Evolutionary conservation across 1,140 invertebrate genomes (phyloP), one percentile per base, ranked within the genome.

Genomic region (Brachionus plicatilis): DNA sequence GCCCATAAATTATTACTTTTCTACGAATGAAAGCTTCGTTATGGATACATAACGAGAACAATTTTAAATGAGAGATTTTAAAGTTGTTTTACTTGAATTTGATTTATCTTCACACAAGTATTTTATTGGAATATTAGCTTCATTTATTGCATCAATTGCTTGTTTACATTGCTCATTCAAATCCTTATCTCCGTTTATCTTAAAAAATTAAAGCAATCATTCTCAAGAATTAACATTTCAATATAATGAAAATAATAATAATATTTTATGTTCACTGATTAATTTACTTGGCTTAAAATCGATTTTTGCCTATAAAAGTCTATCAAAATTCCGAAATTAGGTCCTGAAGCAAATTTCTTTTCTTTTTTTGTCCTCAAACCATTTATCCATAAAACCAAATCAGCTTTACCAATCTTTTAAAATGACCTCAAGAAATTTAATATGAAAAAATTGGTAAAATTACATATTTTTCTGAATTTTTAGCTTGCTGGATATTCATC

Each of bases 121-220:
- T 50, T 76, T 76, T 37, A 76, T 76, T 50, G 72, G 45, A 20
- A 76, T 29, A 5, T 50, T 24, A 14, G 72, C 14, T 14, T 47
- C 11, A 27, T 50, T 76, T 14, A 76, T 50, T 50, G 33, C 11
- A 27, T 20, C n/a, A 12, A 76, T 27, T 50, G 72, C 41, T 27
- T 76, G 72, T 76, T 76, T 12, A 29, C 7, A 50, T 11, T 76
- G 72, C 20, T 76, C 45, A 50, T 50, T 76, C 27, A 76, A 53
- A 50, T 50, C 20, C 17, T 76, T 76, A 50, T 76, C 72, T 76
- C 72, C 72, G 27, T 76, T 47, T 76, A 76, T 76, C 72, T 76
- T 50, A 27, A 20, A 29, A 37, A 37, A 37, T 37, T 6, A 6
- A 7, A 7, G 7, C 6, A 37, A 37, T 37, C 0, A 37, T 37